phyloP scores from a whole-genome alignment of 35 echinoderm and acorn worm species.

The Lytechinus variegatus region DNA sequence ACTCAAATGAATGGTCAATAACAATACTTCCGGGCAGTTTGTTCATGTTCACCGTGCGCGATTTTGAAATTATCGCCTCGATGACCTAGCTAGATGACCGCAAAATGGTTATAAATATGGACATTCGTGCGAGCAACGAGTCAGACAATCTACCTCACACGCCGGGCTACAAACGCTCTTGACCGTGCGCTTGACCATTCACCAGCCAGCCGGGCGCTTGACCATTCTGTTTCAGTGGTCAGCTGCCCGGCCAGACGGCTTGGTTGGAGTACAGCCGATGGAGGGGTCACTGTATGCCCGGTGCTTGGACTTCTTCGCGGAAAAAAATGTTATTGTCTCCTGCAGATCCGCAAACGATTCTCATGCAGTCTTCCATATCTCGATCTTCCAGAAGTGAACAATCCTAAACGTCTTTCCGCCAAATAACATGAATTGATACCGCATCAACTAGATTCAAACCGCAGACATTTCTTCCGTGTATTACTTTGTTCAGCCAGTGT shows the following conservation, averaged over 20 bases:
- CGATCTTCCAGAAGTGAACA: background rate
- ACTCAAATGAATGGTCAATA: background rate
- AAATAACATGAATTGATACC: background rate
- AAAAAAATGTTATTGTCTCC: background rate
- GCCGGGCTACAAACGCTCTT: background rate
- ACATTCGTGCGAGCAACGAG: constrained; percentile 9
- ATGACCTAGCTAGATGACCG: background rate
- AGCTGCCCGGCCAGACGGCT: background rate
- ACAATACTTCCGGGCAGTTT: constrained; percentile 46
- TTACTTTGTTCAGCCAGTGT: background rate
- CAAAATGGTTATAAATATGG: background rate
- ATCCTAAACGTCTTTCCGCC: background rate
- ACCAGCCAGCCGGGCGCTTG: constrained; percentile 14
- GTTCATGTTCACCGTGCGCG: background rate
- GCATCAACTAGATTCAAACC: background rate
- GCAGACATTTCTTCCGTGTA: background rate
- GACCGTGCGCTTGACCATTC: constrained; percentile 26
- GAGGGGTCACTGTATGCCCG: background rate
- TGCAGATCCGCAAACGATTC: background rate
- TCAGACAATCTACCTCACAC: constrained; percentile 37
- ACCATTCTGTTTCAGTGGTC: background rate
- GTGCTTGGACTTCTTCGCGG: background rate
- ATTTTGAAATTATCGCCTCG: constrained; percentile 35
- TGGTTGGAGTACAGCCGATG: background rate
- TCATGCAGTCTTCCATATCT: background rate